These are phyloP conservation scores for Labrus mixtus DNA, from an alignment of 2,113 vertebrate genomes.

Conservation along the genomic window DNA sequence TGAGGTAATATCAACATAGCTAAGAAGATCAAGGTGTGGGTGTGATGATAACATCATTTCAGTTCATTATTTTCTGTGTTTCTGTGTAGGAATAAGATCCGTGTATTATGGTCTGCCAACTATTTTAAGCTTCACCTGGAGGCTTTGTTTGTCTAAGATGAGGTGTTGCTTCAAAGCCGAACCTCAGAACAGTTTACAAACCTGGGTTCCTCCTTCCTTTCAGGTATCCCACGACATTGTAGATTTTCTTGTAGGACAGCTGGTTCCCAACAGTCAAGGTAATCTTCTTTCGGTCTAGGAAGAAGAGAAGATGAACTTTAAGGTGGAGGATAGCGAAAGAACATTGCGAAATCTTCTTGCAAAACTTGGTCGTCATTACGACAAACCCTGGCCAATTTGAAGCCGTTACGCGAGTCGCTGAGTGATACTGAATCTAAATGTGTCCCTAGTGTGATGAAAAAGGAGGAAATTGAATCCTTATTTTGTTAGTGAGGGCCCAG, in stretches of 20 bases:
- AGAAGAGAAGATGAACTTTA: conserved; percentile 20
- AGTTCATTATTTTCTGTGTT: too few species aligned
- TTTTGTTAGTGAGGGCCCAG: not conserved
- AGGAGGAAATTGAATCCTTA: not conserved
- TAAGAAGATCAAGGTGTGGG: too few species aligned
- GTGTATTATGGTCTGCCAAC: too few species aligned
- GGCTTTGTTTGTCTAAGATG: too few species aligned
- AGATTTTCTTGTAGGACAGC: conserved; percentile 85
- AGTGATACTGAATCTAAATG: not conserved
- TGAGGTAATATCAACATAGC: too few species aligned
- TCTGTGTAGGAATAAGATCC: too few species aligned
- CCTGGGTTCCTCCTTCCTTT: conserved; percentile 90
- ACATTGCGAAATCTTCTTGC: not conserved
- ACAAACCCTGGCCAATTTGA: not conserved
- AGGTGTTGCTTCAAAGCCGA: not conserved
- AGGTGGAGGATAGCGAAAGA: not conserved
- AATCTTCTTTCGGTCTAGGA: conserved; percentile 79
- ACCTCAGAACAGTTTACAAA: conserved; percentile 47
- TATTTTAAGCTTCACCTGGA: too few species aligned
- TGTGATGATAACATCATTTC: too few species aligned
- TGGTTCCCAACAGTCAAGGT: conserved; percentile 86
- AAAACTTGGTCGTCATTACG: not conserved
- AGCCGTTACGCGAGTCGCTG: not conserved
- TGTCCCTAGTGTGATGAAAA: not conserved
- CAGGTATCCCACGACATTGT: conserved; percentile 91